These are phyloP conservation scores for Thripadectes ignobilis DNA, from an alignment of 2,797 vertebrate genomes.

Conservation along the genomic window DNA sequence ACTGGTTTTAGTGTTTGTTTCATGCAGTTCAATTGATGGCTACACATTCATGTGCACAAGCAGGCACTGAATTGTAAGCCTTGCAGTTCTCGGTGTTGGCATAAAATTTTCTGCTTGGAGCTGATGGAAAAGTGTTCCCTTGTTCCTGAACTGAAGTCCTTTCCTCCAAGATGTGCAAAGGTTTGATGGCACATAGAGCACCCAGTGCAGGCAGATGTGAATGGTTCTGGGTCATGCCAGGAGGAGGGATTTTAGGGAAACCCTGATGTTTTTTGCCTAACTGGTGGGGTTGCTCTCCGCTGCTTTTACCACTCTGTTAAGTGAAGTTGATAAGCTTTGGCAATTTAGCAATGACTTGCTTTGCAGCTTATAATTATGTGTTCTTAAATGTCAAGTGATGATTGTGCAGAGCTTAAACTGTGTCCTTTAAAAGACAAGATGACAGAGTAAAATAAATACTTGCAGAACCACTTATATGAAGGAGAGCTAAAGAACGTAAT, in stretches of 20 bases:
- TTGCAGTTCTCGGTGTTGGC: fast-evolving
- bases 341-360: not conserved
- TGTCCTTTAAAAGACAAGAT: not conserved
- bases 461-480: not conserved
- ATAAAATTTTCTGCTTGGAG: not conserved
- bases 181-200: fast-evolving
- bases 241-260: not conserved
- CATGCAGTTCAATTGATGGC: fast-evolving
- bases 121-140: not conserved
- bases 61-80: fast-evolving
- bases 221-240: not conserved
- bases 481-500: not conserved
- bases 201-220: fast-evolving
- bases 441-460: not conserved
- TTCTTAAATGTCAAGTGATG: not conserved
- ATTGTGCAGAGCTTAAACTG: not conserved
- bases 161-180: not conserved
- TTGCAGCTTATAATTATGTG: not conserved
- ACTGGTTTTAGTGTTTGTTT: not conserved
- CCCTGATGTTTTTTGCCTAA: not conserved
- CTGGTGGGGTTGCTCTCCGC: not conserved
- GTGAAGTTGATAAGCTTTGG: not conserved
- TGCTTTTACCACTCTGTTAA: not conserved
- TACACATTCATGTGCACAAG: fast-evolving
- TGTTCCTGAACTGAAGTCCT: not conserved